Percentiles rank a stretch among this genome's conserved stretches.
phyloP scores from a whole-genome alignment of 2,888 invertebrate genomes.

The Pseudoips prasinana region DNA sequence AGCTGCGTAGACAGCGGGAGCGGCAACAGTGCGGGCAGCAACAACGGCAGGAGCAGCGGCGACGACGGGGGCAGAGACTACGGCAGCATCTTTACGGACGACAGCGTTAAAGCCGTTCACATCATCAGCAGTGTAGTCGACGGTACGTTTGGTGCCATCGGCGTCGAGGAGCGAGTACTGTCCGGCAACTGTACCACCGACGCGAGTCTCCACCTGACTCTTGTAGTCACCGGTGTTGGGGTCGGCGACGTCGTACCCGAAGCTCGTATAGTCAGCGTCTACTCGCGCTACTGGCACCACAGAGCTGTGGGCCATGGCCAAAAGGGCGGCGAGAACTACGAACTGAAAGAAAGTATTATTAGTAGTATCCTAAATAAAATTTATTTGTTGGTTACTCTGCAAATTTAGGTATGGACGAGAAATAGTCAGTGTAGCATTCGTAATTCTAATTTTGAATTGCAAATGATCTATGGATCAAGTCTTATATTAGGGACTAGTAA shows the following conservation, averaged over 20 bases:
- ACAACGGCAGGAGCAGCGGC: slow-evolving; percentile 45
- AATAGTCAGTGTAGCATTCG: too few relatives aligned
- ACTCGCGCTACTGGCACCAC: slow-evolving; percentile 79
- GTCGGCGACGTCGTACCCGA: slow-evolving; percentile 81
- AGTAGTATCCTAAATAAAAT: too few relatives aligned
- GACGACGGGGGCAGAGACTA: slow-evolving; percentile 48
- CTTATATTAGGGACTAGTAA: too few relatives aligned
- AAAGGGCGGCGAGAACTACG: slow-evolving; percentile 67
- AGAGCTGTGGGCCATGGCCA: slow-evolving; percentile 62
- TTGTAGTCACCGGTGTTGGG: slow-evolving; percentile 81
- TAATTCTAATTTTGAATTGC: too few relatives aligned
- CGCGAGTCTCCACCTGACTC: slow-evolving; percentile 79
- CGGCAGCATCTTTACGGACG: slow-evolving; percentile 76
- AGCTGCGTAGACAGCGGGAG: slow-evolving; percentile 28
- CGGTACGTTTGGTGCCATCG: slow-evolving; percentile 80
- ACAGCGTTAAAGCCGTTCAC: slow-evolving; percentile 82
- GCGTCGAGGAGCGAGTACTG: slow-evolving; percentile 80
- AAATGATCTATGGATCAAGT: too few relatives aligned
- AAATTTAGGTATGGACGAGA: too few relatives aligned
- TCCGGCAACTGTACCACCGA: slow-evolving; percentile 76
- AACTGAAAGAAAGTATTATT: slow-evolving; percentile 54
- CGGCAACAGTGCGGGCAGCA: slow-evolving; percentile 32
- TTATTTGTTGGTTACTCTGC: too few relatives aligned
- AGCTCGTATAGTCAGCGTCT: slow-evolving; percentile 76
- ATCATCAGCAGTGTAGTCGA: slow-evolving; percentile 81